Percentiles rank a stretch among this genome's conserved stretches.
Conservation (phyloP, 2,888 invertebrate species). For the Troglohyphantes excavatus region DNA sequence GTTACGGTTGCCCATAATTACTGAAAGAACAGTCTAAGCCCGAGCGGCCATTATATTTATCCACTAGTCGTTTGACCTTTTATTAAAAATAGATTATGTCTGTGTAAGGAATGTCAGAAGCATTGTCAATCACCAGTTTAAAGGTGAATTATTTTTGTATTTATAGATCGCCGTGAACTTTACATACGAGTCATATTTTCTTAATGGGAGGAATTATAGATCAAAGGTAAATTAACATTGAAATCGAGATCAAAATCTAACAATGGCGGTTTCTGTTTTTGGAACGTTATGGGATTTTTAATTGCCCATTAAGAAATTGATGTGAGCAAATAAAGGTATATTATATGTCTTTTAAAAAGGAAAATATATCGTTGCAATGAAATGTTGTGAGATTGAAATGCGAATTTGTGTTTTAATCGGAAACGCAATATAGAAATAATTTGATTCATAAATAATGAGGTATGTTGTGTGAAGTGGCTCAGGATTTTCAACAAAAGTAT, state of each 20-base stretch:
- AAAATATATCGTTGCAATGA: too few species aligned
- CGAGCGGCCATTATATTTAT: conserved; percentile 36
- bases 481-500: too few species aligned
- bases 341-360: too few species aligned
- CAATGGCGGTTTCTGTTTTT: neutral
- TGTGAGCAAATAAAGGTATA: too few species aligned
- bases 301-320: too few species aligned
- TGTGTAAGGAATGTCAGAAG: neutral
- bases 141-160: neutral
- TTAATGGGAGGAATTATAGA: neutral
- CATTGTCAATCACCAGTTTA: conserved; percentile 21
- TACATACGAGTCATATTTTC: neutral
- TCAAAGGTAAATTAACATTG: conserved; percentile 7
- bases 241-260: neutral
- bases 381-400: too few species aligned
- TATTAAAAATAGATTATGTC: conserved; percentile 65
- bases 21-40: neutral
- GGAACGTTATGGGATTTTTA: neutral
- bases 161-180: conserved; percentile 20
- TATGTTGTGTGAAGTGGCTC: too few species aligned
- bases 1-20: conserved; percentile 30
- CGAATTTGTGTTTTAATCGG: too few species aligned
- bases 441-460: too few species aligned
- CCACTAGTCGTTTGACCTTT: conserved; percentile 39
- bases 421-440: too few species aligned